Base-by-base conservation (phyloP, 2,888 invertebrate species). In the Cosmopolites sordidus region DNA sequence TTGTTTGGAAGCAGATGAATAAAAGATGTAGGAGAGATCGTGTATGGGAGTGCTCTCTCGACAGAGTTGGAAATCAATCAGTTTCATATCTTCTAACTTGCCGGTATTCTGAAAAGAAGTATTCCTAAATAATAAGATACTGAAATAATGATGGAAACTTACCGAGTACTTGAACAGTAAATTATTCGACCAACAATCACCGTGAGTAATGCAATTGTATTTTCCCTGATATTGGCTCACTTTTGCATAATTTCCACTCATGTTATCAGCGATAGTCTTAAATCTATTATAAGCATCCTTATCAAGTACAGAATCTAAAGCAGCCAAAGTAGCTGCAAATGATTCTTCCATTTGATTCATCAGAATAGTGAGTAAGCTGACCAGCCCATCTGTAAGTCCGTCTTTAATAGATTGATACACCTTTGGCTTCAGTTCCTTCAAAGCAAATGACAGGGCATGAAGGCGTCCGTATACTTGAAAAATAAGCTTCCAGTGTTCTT, bases 11-110 rank as follows among this genome's bases (percentile, higher is more conserved):
- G 48, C 58, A 30, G 62, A 62, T n/a, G 62, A 62, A 30, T 66
- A 68, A 27, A 71, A 56, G 46, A 64, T 50, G 45, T 70, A 69
- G 2, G 63, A 49, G 30, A 71, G 48, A 51, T 71, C 71, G 18
- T 61, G 48, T n/a, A 60, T 63, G 1, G 64, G 65, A 5, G 62
- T 53, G 6, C 48, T 51, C 6, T 51, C 47, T 14, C 42, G 30
- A 0, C 54, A 29, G 6, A 61, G 15, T 56, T 63, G 63, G 48
- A 60, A 61, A 33, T 63, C 63, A 15, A 60, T 40, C 17, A 58
- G 14, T 43, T 56, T 60, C 6, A 60, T 41, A 22, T 56, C 52
- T 38, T 58, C 43, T 16, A 59, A 50, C 30, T 58, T 48, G 22
- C 54, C 54, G 3, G 39, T 37, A 12, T 56, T 43, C 46, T 55